These are phyloP conservation scores for Buceros bicornis DNA, from an alignment of 2,797 vertebrate genomes.

Conservation along the genomic window DNA sequence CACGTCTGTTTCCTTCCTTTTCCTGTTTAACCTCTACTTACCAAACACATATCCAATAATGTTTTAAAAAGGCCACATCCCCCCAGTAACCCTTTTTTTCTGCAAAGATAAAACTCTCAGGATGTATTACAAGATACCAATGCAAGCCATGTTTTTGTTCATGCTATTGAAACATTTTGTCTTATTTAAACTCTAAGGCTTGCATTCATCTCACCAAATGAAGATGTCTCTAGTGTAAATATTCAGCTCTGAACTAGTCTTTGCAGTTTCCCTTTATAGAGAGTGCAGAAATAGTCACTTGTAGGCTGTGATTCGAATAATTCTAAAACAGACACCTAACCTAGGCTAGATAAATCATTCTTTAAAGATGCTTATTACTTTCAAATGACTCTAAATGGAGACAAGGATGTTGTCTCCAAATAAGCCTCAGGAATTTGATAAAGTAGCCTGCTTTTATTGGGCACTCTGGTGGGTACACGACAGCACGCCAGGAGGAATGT, in stretches of 20 bases:
- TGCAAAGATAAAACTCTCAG: background rate
- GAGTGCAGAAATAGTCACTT: background rate
- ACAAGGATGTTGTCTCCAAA: background rate
- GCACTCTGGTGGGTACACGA: background rate
- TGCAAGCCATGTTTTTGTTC: background rate
- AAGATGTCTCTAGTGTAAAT: background rate
- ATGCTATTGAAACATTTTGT: background rate
- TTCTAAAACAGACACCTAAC: background rate
- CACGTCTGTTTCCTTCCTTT: background rate
- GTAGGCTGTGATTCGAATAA: background rate
- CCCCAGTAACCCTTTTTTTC: background rate
- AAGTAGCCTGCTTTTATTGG: background rate
- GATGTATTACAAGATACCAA: background rate
- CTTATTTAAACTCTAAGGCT: background rate
- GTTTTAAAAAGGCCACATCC: background rate
- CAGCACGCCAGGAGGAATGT: background rate
- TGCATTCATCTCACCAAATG: background rate
- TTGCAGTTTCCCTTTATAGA: background rate
- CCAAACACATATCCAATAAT: background rate
- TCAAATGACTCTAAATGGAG: background rate
- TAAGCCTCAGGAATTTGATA: background rate
- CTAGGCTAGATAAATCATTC: background rate
- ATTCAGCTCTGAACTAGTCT: background rate
- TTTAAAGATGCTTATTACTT: background rate
- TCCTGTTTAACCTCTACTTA: background rate